Conservation (phyloP, 2,888 invertebrate species). For the Enchytraeus crypticus region DNA sequence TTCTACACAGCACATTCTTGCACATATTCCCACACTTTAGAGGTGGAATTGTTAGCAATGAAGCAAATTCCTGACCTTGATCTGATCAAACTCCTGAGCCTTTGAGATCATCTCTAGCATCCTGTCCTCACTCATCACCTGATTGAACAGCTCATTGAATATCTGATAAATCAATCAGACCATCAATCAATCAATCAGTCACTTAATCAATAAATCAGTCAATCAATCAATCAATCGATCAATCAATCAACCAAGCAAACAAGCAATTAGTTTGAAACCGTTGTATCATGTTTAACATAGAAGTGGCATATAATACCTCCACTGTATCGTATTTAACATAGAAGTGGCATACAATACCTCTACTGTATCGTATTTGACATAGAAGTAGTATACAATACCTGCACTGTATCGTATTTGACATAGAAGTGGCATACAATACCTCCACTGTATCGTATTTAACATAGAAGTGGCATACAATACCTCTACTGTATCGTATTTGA, state of each 20-base stretch:
- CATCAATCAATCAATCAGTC: no score
- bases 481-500: conserved; percentile 89
- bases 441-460: no score
- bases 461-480: no score
- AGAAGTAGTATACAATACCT: no score
- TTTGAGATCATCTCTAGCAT: conserved; percentile 82
- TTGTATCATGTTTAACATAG: background rate
- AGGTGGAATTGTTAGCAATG: no score
- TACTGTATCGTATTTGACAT: no score
- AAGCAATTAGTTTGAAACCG: background rate
- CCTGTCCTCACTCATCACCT: conserved; percentile 73
- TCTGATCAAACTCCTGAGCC: conserved; percentile 87
- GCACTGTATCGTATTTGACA: conserved; percentile 88
- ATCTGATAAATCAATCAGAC: conserved; percentile 50
- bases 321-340: conserved; percentile 88
- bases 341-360: conserved; percentile 91
- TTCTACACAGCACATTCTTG: no score
- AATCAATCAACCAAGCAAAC: no score
- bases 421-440: conserved; percentile 96
- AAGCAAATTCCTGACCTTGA: no score
- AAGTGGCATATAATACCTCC: background rate
- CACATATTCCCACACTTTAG: no score
- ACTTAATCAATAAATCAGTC: no score
- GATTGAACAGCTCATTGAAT: conserved; percentile 72
- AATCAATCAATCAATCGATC: no score